Evolutionary conservation across 2,797 vertebrate species (phyloP), one percentile per base, ranked within the genome.

Genomic region (Macropus fuliginosus): DNA sequence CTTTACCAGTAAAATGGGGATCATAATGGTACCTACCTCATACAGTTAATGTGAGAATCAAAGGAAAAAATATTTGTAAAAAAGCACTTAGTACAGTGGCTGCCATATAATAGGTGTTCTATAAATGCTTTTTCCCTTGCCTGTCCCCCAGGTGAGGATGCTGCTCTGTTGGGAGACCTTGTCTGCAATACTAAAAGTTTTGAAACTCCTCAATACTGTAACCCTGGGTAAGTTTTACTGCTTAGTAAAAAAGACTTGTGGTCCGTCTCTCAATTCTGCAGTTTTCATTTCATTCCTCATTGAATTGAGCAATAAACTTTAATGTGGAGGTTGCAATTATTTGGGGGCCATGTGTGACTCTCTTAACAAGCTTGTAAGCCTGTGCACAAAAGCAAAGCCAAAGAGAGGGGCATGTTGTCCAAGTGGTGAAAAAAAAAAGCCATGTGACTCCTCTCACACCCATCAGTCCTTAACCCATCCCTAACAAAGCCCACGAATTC

Each of bases 281-380:
- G 59, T 95, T 93, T 96, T 95, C 55, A 56, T 96, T 96, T 92
- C 92, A 93, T 95, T 94, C 92, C 56, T 95, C 74, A 16, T 56
- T 95, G 91, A 96, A 96, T 94, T 62, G 87, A 93, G 34, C 93
- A 92, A 91, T 97, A 96, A 96, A 97, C 93, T 95, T 96, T 96
- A 93, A 95, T 81, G 89, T 55, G 59, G 87, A 96, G 92, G 92
- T 94, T 95, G 93, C 94, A 96, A 96, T 97, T 96, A 97, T 95
- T 96, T 94, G 96, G 92, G 95, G 91, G 90, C 95, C 93, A 93
- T 94, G 94, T 97, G 89, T 95, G 92, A 95, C 62, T 52, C 34
- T 89, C 66, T 97, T 94, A 97, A 97, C 91, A 92, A 94, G 93
- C 90, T 96, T 91, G 92, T 95, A 95, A 95, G 34, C 54, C 56